Evolutionary conservation across 1,140 invertebrate genomes (phyloP).

Genomic region (Pseudomyrmex gracilis): DNA sequence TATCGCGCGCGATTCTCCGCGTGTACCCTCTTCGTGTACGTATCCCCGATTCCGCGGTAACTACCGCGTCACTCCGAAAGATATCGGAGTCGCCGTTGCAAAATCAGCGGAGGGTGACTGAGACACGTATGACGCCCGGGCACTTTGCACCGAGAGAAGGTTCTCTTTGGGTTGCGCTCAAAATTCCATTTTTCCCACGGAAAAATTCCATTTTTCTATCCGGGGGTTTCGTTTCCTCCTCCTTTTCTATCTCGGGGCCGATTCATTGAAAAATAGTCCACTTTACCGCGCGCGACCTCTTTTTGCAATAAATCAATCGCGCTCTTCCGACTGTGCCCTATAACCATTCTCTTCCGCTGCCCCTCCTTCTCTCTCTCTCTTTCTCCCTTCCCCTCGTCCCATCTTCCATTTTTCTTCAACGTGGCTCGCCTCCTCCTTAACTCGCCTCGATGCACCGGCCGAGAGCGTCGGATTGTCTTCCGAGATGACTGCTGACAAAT

Average conservation of each 20-base stretch:
- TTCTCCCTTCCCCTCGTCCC: neutral
- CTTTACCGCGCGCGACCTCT: slow-evolving; percentile 68
- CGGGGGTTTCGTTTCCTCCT: slow-evolving; percentile 5
- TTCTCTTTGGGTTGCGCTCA: slow-evolving; percentile 55
- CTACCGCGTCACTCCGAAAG: slow-evolving; percentile 11
- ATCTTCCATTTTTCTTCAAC: slow-evolving; percentile 48
- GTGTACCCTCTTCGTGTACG: neutral
- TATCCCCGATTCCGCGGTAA: slow-evolving; percentile 15
- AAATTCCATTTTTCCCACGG: slow-evolving; percentile 78
- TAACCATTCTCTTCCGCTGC: slow-evolving; percentile 24
- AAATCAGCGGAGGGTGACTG: slow-evolving; percentile 82
- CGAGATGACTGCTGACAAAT: slow-evolving; percentile 59
- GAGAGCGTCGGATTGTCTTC: slow-evolving; percentile 46
- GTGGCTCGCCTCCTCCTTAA: neutral
- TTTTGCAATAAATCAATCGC: slow-evolving; percentile 74
- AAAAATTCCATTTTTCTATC: slow-evolving; percentile 64
- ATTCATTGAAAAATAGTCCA: slow-evolving; percentile 72
- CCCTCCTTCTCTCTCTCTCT: too few species aligned
- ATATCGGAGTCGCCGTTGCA: slow-evolving; percentile 78
- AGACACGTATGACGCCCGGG: slow-evolving; percentile 80
- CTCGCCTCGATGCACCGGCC: slow-evolving; percentile 16
- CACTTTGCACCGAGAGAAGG: slow-evolving; percentile 16
- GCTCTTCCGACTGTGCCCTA: slow-evolving; percentile 45
- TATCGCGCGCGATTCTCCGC: too few species aligned
- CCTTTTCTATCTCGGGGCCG: slow-evolving; percentile 4